A percentile compares a stretch with the other conserved stretches of the same genome.
These are phyloP conservation scores for Pterocles orientalis DNA, from an alignment of 2,113 vertebrate genomes.

Conservation along the genomic window DNA sequence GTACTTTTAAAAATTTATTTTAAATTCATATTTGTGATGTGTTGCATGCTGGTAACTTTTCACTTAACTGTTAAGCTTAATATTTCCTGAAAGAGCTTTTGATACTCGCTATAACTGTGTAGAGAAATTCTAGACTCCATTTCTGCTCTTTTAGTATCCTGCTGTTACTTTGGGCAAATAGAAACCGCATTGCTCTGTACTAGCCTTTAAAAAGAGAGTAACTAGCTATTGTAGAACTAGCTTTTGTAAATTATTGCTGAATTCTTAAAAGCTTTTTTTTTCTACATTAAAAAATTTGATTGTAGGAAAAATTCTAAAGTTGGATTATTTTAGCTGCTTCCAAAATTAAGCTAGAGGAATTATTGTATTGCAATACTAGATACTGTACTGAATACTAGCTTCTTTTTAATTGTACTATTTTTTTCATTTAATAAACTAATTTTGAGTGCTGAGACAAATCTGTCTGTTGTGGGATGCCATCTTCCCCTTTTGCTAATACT, in stretches of 20 bases:
- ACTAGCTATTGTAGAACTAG: background rate
- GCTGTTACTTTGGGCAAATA: background rate
- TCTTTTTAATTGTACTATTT: background rate
- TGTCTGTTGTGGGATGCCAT: background rate
- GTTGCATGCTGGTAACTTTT: background rate
- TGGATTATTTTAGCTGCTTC: background rate
- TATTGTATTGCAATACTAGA: background rate
- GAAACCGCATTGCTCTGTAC: background rate
- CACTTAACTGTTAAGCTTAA: background rate
- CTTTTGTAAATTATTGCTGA: background rate
- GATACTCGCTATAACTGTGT: background rate
- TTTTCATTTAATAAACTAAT: background rate
- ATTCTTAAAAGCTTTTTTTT: background rate
- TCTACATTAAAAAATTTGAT: background rate
- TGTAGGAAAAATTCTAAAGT: background rate
- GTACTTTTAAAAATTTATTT: background rate
- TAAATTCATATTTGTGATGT: background rate
- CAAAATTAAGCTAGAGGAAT: background rate
- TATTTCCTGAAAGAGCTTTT: background rate
- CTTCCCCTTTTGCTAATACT: background rate
- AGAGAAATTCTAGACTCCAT: background rate
- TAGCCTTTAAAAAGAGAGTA: background rate
- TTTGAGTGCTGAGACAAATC: background rate
- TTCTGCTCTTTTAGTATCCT: background rate
- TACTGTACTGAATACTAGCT: background rate